phyloP scores from a whole-genome alignment of 2,113 vertebrate genomes.

The Sander vitreus region DNA sequence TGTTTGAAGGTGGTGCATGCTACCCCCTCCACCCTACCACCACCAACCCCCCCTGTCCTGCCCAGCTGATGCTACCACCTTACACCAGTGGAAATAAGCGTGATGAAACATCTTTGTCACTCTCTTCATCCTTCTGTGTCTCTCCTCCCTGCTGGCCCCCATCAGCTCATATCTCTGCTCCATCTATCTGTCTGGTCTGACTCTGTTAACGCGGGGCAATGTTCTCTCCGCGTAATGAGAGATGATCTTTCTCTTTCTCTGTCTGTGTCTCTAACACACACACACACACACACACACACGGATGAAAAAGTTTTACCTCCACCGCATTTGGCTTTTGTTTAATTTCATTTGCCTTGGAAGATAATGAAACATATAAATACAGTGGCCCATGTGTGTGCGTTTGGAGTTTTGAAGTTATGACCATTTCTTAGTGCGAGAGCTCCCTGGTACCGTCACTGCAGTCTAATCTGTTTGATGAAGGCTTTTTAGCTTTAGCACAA shows the following conservation, averaged over 20 bases:
- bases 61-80: conserved; percentile 65
- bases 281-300: neutral
- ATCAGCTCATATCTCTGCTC: conserved; percentile 63
- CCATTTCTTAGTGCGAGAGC: conserved; percentile 68
- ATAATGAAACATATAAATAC: conserved; percentile 85
- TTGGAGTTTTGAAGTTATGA: conserved; percentile 73
- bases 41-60: neutral
- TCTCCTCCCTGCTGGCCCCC: conserved; percentile 63
- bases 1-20: conserved; percentile 82
- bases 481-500: conserved; percentile 46
- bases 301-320: conserved; percentile 66
- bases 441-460: conserved; percentile 53
- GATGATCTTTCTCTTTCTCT: conserved; percentile 52
- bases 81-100: conserved; percentile 75
- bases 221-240: conserved; percentile 66
- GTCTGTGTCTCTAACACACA: conserved; percentile 47
- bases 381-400: conserved; percentile 64
- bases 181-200: conserved; percentile 70
- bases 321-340: conserved; percentile 72
- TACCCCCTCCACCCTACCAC: neutral
- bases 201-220: conserved; percentile 64
- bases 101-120: conserved; percentile 84
- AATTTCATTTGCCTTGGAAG: conserved; percentile 79
- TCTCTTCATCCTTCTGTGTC: conserved; percentile 64
- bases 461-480: conserved; percentile 70